Evolutionary conservation across 64 coral and sea anemone species (phyloP).

Genomic region (Montipora sp.): DNA sequence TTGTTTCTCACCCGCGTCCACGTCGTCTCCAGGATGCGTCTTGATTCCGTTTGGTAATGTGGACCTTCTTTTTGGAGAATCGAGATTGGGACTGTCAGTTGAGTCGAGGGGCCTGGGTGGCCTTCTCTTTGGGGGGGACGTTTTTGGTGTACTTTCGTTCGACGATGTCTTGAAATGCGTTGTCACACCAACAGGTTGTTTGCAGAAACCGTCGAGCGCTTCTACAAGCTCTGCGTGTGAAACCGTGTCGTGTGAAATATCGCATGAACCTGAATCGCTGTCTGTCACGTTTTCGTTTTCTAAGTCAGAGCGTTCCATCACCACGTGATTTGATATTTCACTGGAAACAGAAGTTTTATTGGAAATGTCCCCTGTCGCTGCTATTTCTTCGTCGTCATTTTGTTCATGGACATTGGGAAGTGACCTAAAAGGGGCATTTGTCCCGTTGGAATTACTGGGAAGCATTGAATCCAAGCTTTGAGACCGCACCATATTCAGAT

Average conservation of each 20-base stretch:
- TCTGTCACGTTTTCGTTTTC: background rate
- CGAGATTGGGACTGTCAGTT: background rate
- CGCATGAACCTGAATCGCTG: slow-evolving; percentile 3
- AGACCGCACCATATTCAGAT: background rate
- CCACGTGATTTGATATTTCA: background rate
- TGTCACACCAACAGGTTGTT: background rate
- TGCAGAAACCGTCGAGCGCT: background rate
- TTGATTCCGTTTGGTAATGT: background rate
- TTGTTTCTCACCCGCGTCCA: background rate
- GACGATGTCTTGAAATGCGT: background rate
- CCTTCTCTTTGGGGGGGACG: slow-evolving; percentile 1
- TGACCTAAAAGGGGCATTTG: background rate
- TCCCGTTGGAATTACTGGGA: background rate
- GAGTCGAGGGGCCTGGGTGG: background rate
- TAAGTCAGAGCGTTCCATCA: background rate
- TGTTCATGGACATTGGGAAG: background rate
- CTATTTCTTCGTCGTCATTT: background rate
- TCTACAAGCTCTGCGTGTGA: background rate
- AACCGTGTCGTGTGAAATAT: background rate
- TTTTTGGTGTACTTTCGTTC: background rate
- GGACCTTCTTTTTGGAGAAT: background rate
- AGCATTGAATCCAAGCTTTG: slow-evolving; percentile 21
- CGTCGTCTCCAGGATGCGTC: background rate
- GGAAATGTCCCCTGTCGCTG: background rate
- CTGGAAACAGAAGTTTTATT: background rate